phyloP scores from a whole-genome alignment of 2,113 vertebrate genomes.

The Ictidomys tridecemlineatus region DNA sequence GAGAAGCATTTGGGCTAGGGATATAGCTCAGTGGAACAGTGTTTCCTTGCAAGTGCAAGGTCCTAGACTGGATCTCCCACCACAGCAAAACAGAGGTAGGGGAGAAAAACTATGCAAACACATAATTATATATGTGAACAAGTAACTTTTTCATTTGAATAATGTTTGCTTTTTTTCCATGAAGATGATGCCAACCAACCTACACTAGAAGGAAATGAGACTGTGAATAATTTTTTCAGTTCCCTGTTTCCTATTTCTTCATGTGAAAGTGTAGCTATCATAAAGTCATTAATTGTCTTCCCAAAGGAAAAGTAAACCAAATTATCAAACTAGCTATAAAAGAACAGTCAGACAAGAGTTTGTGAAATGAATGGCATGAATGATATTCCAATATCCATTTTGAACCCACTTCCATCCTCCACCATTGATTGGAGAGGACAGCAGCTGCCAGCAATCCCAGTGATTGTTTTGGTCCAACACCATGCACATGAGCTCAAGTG shows the following conservation, averaged over 20 bases:
- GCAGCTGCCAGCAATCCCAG: not conserved
- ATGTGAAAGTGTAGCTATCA: not conserved
- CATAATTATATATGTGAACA: not conserved
- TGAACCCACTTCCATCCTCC: not conserved
- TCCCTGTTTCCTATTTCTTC: slow-evolving; percentile 15
- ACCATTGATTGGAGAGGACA: not conserved
- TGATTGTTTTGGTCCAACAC: not conserved
- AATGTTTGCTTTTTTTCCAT: not conserved
- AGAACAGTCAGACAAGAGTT: slow-evolving; percentile 37
- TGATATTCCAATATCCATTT: not conserved
- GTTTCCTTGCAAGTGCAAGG: not conserved
- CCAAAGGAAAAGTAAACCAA: slow-evolving; percentile 22
- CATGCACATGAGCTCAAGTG: not conserved
- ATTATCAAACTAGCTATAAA: slow-evolving; percentile 17
- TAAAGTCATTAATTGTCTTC: slow-evolving; percentile 35
- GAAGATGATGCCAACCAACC: slow-evolving; percentile 56
- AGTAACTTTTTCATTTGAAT: slow-evolving; percentile 51
- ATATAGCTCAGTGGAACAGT: not conserved
- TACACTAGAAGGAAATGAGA: not conserved
- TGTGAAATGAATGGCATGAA: not conserved
- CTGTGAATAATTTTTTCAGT: not conserved
- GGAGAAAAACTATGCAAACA: not conserved
- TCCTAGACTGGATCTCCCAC: not conserved
- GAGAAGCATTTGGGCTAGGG: not conserved
- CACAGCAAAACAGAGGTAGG: not conserved